Evolutionary conservation across 2,797 vertebrate species (phyloP).

Genomic region (Cryptoprocta ferox): DNA sequence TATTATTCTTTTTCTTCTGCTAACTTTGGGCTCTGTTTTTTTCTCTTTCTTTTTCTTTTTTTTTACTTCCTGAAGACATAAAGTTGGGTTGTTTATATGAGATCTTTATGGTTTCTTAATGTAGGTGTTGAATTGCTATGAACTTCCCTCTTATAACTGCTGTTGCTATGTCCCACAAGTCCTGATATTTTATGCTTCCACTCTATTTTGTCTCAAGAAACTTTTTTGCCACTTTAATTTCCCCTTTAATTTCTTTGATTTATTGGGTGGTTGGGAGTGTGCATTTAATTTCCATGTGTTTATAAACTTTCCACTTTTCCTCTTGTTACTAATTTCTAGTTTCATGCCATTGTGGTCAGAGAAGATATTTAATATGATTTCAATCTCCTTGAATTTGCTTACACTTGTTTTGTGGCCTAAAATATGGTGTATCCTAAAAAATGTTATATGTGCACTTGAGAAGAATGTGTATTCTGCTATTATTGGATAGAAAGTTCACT

Average conservation of each 20-base stretch:
- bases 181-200: not conserved
- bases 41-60: not conserved
- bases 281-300: not conserved
- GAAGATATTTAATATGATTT: not conserved
- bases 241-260: not conserved
- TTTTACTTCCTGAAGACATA: not conserved
- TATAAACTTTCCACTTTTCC: not conserved
- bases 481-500: not conserved
- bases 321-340: not conserved
- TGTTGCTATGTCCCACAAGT: not conserved
- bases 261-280: not conserved
- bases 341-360: not conserved
- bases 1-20: not conserved
- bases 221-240: not conserved
- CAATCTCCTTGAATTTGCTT: not conserved
- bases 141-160: not conserved
- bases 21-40: not conserved
- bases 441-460: not conserved
- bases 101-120: not conserved
- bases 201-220: not conserved
- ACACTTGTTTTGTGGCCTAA: not conserved
- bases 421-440: not conserved
- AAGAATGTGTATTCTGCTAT: not conserved
- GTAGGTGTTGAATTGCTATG: not conserved
- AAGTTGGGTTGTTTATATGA: not conserved